Evolutionary conservation across 2,797 vertebrate genomes (phyloP).

Genomic region (Myripristis jacobus): DNA sequence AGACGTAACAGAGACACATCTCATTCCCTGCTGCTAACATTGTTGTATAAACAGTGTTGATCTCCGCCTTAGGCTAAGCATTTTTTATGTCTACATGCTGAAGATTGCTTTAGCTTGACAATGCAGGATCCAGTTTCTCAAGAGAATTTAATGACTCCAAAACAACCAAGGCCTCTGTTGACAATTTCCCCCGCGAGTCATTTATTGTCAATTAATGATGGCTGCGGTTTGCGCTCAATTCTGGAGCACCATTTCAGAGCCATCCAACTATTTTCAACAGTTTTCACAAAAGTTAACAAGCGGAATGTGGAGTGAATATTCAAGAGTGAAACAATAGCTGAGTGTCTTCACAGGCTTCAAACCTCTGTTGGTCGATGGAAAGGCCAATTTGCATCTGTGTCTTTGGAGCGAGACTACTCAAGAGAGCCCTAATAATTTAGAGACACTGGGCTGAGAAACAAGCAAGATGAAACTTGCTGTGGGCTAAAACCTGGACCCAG

Average conservation of each 20-base stretch:
- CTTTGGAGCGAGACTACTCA: slow-evolving; percentile 32
- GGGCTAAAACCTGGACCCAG: slow-evolving; percentile 13
- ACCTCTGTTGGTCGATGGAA: slow-evolving; percentile 38
- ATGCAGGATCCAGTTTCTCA: slow-evolving; percentile 62
- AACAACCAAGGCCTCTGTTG: slow-evolving; percentile 62
- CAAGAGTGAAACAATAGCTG: slow-evolving; percentile 62
- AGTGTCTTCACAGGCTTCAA: slow-evolving; percentile 61
- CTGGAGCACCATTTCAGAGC: slow-evolving; percentile 54
- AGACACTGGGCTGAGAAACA: slow-evolving; percentile 31
- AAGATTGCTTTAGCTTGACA: slow-evolving; percentile 56
- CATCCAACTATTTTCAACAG: slow-evolving; percentile 53
- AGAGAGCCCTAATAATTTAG: slow-evolving; percentile 30
- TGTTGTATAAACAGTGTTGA: slow-evolving; percentile 65
- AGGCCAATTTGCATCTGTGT: slow-evolving; percentile 31
- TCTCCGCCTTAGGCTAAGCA: slow-evolving; percentile 58
- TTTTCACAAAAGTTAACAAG: slow-evolving; percentile 54
- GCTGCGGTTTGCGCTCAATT: slow-evolving; percentile 62
- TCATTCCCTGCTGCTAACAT: slow-evolving; percentile 43
- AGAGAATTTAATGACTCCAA: slow-evolving; percentile 66
- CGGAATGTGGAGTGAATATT: slow-evolving; percentile 54
- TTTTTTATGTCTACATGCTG: slow-evolving; percentile 48
- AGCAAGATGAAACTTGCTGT: slow-evolving; percentile 27
- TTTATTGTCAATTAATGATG: slow-evolving; percentile 74
- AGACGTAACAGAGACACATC: slow-evolving; percentile 49
- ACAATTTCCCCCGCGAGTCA: slow-evolving; percentile 66